Evolutionary conservation across 2,113 vertebrate genomes (phyloP), one percentile per base, ranked within the genome.

Genomic region (Scolopax mira): DNA sequence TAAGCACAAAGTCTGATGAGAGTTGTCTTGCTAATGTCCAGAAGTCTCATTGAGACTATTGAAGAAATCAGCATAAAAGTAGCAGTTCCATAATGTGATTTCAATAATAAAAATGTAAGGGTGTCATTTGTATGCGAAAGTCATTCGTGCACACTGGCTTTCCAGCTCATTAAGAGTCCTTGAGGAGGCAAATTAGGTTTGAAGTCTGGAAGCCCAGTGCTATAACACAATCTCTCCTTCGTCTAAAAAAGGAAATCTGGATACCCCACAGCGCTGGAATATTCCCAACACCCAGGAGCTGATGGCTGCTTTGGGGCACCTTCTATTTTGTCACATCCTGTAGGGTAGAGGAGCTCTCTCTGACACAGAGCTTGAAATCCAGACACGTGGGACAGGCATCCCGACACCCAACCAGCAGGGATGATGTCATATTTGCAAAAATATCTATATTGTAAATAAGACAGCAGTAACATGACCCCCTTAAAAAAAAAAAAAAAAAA

Each of bases 1-100:
- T 95, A 96, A 89, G 94, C 62, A 27, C 61, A 58, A 65, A 61
- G 19, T 61, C 64, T 94, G 52, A 88, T 85, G 41, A 93, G 74
- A 85, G 22, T 25, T 91, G 44, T 81, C 85, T 92, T 92, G 74
- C 82, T 85, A 72, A 67, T 58, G 33, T 52, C 79, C 71, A 88
- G 78, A 89, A 93, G 89, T 92, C 80, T 95, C 83, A 93, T 66
- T 31, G 52, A 83, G 58, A 46, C 51, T 79, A 70, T 22, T 93
- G 70, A 92, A 89, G 60, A 72, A 79, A 93, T 92, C 66, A 65
- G 69, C 61, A 82, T 19, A 64, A 57, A 81, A 72, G 22, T 42
- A 79, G 14, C n/a, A n/a, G 39, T 61, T 79, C 74, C 51, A 25
- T 90, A 55, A 81, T 41, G 70, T 46, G 28, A 14, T 81, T 95